Conservation (phyloP, 30 jellyfish, hydroid and myxozoan species). For the Mastigias papua region DNA sequence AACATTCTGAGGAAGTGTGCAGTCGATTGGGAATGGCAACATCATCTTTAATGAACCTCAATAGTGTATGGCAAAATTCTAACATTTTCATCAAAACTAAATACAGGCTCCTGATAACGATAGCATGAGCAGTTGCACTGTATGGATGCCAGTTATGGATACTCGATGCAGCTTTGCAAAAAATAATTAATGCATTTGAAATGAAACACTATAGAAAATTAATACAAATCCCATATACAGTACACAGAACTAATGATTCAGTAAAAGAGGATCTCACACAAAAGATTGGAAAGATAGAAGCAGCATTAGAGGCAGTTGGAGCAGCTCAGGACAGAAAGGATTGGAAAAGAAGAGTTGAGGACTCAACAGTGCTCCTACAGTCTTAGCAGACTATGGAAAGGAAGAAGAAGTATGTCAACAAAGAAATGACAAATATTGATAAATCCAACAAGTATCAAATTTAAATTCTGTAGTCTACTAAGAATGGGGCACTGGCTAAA, state of each 20-base stretch:
- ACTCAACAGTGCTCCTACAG: slow-evolving; percentile 33
- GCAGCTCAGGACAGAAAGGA: neutral
- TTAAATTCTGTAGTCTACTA: too few relatives aligned
- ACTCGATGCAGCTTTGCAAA: neutral
- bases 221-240: neutral
- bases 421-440: too few relatives aligned
- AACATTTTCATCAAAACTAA: too few relatives aligned
- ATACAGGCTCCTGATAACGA: too few relatives aligned
- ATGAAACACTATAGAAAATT: neutral
- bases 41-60: too few relatives aligned
- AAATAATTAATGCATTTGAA: neutral
- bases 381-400: slow-evolving; percentile 29
- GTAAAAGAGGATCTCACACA: neutral
- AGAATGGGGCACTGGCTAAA: too few relatives aligned
- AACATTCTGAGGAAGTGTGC: too few relatives aligned
- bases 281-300: neutral
- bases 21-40: too few relatives aligned
- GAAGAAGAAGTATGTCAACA: too few relatives aligned
- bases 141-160: neutral
- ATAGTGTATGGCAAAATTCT: too few relatives aligned
- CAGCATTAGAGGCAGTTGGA: neutral
- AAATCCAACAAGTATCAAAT: too few relatives aligned
- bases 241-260: neutral
- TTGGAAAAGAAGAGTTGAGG: slow-evolving; percentile 24
- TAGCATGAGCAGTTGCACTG: too few relatives aligned